phyloP scores from a whole-genome alignment of 2,113 vertebrate genomes.

The Spheniscus mendiculus region DNA sequence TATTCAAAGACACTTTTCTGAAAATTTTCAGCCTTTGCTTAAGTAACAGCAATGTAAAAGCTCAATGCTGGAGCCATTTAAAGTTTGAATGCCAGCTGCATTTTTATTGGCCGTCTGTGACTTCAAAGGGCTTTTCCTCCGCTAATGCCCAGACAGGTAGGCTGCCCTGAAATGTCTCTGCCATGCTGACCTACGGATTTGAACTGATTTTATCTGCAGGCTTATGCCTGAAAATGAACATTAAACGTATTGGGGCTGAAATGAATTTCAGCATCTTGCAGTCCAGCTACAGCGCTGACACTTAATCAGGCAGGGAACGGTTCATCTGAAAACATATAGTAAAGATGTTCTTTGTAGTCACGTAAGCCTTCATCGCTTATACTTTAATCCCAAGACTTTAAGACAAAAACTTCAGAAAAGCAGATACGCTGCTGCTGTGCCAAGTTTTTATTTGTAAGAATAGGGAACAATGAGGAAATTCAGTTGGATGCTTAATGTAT shows the following conservation, averaged over 20 bases:
- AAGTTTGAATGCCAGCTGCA: slow-evolving; percentile 78
- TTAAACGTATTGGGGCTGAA: slow-evolving; percentile 5
- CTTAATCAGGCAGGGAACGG: slow-evolving; percentile 31
- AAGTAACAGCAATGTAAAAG: slow-evolving; percentile 60
- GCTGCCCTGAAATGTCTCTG: slow-evolving; percentile 61
- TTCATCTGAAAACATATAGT: slow-evolving; percentile 41
- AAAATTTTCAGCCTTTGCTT: slow-evolving; percentile 40
- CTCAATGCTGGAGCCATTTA: slow-evolving; percentile 67
- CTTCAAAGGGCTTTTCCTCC: slow-evolving; percentile 78
- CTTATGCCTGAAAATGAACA: slow-evolving; percentile 25
- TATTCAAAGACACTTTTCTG: slow-evolving; percentile 42
- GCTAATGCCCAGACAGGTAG: slow-evolving; percentile 66
- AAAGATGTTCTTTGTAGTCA: slow-evolving; percentile 37
- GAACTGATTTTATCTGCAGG: slow-evolving; percentile 45
- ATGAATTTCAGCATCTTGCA: slow-evolving; percentile 21
- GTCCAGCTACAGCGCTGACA: slow-evolving; percentile 16
- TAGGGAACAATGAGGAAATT: slow-evolving; percentile 55
- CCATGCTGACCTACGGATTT: slow-evolving; percentile 53
- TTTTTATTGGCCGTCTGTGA: slow-evolving; percentile 81
- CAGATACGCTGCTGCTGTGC: slow-evolving; percentile 15
- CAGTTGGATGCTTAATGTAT: slow-evolving; percentile 56
- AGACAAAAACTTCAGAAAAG: slow-evolving; percentile 46
- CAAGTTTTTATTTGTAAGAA: slow-evolving; percentile 53
- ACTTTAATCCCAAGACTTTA: slow-evolving; percentile 38
- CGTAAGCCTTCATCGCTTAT: not conserved